A percentile compares a stretch with the other conserved stretches of the same genome.
phyloP scores from a whole-genome alignment of 23 tunicate genomes.

The Ciona savignyi region DNA sequence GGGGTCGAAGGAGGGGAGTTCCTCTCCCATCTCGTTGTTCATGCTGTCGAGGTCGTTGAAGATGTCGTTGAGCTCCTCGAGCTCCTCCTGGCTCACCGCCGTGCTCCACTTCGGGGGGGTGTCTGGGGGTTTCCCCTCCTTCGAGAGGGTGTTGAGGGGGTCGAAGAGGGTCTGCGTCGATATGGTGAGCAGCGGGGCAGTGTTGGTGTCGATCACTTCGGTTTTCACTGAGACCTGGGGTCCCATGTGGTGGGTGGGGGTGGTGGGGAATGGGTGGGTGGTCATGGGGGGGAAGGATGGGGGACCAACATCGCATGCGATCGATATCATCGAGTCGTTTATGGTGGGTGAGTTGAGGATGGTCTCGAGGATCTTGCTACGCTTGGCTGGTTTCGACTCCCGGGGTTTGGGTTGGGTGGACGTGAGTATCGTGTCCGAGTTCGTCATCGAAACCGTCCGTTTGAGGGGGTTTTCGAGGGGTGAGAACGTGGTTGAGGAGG shows the following conservation, averaged over 20 bases:
- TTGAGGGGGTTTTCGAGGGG: slow-evolving; percentile 22
- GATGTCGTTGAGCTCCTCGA: slow-evolving; percentile 17
- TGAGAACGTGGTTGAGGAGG: slow-evolving; percentile 25
- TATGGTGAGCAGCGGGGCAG: not conserved
- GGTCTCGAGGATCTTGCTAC: not conserved
- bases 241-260: not conserved
- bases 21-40: not conserved
- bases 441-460: slow-evolving; percentile 26
- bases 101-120: not conserved
- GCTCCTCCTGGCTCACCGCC: slow-evolving; percentile 25
- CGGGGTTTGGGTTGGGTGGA: not conserved
- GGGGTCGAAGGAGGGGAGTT: too few relatives aligned
- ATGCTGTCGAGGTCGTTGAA: slow-evolving; percentile 4
- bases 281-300: too few relatives aligned
- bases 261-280: not conserved
- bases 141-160: slow-evolving; percentile 1
- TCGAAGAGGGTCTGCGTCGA: not conserved
- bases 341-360: not conserved
- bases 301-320: not conserved
- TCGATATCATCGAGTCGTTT: not conserved
- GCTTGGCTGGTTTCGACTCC: not conserved
- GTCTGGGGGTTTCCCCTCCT: not conserved
- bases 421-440: slow-evolving; percentile 6
- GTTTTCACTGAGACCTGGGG: not conserved
- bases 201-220: not conserved